These are phyloP conservation scores for Andrena camellia DNA, from an alignment of 2,888 invertebrate genomes.

Conservation along the genomic window DNA sequence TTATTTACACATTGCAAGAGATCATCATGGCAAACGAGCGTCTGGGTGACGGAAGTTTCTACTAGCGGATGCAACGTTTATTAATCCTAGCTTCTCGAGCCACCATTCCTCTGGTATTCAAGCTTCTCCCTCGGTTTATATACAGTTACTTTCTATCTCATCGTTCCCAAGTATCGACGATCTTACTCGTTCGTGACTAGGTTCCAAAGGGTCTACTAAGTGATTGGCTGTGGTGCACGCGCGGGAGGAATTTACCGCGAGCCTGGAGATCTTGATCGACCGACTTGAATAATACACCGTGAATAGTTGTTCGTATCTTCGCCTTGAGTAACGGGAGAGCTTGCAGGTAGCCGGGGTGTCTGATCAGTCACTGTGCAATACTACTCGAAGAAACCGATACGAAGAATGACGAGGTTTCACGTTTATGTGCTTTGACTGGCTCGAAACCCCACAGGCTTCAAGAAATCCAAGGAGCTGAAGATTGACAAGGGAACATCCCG, in stretches of 20 bases:
- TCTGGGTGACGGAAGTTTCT: background rate
- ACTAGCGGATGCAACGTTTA: slow-evolving; percentile 15
- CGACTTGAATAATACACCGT: slow-evolving; percentile 25
- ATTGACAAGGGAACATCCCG: too few species aligned
- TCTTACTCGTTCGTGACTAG: slow-evolving; percentile 69
- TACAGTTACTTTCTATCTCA: slow-evolving; percentile 9
- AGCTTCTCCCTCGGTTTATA: slow-evolving; percentile 2
- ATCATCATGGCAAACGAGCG: background rate
- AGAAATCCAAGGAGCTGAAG: background rate
- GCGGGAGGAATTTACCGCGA: slow-evolving; percentile 52
- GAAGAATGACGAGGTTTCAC: background rate
- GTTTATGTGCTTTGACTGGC: background rate
- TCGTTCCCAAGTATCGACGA: slow-evolving; percentile 34
- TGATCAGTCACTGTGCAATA: background rate
- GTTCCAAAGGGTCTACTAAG: slow-evolving; percentile 66
- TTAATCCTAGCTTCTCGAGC: slow-evolving; percentile 6
- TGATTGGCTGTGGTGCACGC: slow-evolving; percentile 64
- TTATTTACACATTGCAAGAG: background rate
- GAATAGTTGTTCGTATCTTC: background rate
- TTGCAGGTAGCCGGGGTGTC: background rate
- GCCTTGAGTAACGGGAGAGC: background rate
- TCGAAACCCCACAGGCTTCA: background rate
- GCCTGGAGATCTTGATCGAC: slow-evolving; percentile 23
- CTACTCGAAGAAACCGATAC: background rate
- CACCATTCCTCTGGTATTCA: background rate